Evolutionary conservation across 1,140 invertebrate species (phyloP), one percentile per base, ranked within the genome.

Genomic region (Batillaria attramentaria): DNA sequence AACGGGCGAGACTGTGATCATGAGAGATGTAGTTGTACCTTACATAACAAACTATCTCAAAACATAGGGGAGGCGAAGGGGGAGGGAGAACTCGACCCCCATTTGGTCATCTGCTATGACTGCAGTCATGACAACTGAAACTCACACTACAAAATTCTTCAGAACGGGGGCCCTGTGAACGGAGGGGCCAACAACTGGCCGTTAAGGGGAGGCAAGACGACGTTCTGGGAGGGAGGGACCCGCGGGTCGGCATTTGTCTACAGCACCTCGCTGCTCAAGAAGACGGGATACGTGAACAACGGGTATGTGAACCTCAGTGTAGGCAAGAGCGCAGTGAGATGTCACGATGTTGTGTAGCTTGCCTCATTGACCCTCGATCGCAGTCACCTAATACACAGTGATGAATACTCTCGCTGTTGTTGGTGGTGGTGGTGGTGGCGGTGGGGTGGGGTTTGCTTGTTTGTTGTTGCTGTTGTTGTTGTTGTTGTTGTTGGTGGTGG

Each of bases 111-210:
- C 31, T 31, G 0, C 28, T 5, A 31, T 57, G 10, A 20, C 54
- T 60, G 1, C n/a, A 31, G 28, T 24, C 33, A 20, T 37, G 73
- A 57, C 8, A 50, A n/a, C 20, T 35, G 43, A 37, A 42, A 69
- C 54, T 10, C 43, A 24, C n/a, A 33, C 20, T 68, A 33, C 28
- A 33, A 13, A 68, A 13, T 72, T 66, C 46, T 65, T 18, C 69
- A 87, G 86, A 90, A 90, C 77, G 89, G 89, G 6, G 89, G 88
- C 0, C 84, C 86, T n/a, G 82, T 84, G 5, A 35, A 78, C 10
- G 68, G 57, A 31, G 88, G 68, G 13, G 81, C 60, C 10, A 82
- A 82, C 79, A 83, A 84, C 65, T 78, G 33, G 35, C 83, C 83
- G 37, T 43, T 84, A 3, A 39, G 83, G 39, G 83, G 83, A 28